These are phyloP conservation scores for Caenorhabditis brenneri DNA, from an alignment of 1,140 invertebrate genomes.

Conservation along the genomic window DNA sequence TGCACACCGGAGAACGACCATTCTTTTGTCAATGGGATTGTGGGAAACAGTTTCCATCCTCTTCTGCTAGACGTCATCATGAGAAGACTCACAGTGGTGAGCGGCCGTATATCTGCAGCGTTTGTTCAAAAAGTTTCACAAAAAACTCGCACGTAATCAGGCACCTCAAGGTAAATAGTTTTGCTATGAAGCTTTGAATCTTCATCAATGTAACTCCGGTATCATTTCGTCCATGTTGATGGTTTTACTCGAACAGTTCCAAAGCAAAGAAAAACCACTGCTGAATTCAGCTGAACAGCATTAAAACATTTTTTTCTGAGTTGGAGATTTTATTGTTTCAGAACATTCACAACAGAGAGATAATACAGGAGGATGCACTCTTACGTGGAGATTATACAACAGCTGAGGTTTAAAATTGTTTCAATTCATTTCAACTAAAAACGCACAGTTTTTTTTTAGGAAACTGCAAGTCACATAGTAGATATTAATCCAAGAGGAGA, in stretches of 20 bases:
- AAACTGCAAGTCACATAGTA: not conserved
- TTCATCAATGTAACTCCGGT: no score
- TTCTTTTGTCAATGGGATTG: slow-evolving; percentile 22
- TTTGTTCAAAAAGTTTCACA: not conserved
- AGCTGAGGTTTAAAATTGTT: not conserved
- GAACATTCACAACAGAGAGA: not conserved
- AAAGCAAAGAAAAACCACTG: no score
- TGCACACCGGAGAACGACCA: slow-evolving; percentile 15
- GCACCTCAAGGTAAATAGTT: not conserved
- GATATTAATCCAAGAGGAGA: not conserved
- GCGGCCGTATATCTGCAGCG: slow-evolving; percentile 14
- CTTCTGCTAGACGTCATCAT: not conserved
- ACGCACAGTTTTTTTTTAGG: not conserved
- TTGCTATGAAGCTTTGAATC: no score
- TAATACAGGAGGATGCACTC: not conserved
- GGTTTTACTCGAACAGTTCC: no score
- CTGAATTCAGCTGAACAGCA: no score
- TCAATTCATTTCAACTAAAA: no score
- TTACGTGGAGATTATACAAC: not conserved
- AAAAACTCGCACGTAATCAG: slow-evolving; percentile 23
- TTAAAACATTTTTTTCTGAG: not conserved
- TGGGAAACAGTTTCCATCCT: not conserved
- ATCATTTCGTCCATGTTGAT: no score
- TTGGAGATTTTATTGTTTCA: not conserved
- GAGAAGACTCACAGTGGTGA: slow-evolving; percentile 23